phyloP scores from a whole-genome alignment of 1,140 invertebrate species.

The Kradibia gibbosae region DNA sequence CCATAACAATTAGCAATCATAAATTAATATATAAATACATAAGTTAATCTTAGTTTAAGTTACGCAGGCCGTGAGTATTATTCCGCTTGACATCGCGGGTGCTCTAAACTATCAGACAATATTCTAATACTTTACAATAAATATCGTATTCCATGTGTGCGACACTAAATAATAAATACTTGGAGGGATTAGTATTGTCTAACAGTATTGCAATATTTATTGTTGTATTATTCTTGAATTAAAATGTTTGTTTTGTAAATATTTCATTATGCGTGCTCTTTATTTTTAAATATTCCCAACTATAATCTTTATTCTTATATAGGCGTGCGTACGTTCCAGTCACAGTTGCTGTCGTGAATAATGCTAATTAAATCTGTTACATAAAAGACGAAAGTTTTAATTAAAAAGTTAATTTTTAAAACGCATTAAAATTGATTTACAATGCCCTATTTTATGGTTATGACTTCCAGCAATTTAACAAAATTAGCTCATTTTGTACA shows the following conservation, averaged over 20 bases:
- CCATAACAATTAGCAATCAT: background rate
- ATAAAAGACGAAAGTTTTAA: background rate
- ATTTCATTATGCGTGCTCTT: too few species aligned
- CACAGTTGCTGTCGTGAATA: too few species aligned
- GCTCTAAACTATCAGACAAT: background rate
- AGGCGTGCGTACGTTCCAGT: too few species aligned
- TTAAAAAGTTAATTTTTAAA: background rate
- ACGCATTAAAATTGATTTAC: background rate
- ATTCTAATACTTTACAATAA: too few species aligned
- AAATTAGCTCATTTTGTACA: slow-evolving; percentile 6
- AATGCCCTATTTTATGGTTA: background rate
- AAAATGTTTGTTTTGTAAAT: background rate
- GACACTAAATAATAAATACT: background rate
- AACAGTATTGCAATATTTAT: background rate
- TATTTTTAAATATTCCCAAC: too few species aligned
- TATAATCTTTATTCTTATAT: too few species aligned
- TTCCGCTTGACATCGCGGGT: background rate
- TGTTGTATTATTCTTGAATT: background rate
- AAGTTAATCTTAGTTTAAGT: background rate
- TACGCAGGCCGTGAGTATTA: background rate
- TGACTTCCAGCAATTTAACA: background rate
- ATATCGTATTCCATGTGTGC: background rate
- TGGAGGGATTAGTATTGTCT: background rate
- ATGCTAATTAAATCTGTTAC: too few species aligned
- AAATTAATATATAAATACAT: background rate